Percentiles rank a stretch among this genome's conserved stretches.
Evolutionary conservation across 2,888 invertebrate species (phyloP).

Genomic region (Trissolcus brochymenae): DNA sequence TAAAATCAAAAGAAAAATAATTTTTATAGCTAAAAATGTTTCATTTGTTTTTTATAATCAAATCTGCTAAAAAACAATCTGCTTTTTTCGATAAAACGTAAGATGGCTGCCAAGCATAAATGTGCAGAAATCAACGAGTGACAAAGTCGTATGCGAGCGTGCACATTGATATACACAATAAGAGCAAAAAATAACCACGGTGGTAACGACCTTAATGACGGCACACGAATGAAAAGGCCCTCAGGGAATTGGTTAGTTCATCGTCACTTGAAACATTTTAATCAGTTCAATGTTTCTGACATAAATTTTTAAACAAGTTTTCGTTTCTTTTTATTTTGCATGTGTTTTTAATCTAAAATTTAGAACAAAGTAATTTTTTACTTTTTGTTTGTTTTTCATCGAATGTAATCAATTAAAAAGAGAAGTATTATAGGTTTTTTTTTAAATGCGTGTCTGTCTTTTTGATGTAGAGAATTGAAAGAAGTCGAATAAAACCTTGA

Average conservation of each 20-base stretch:
- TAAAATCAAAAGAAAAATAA: background rate
- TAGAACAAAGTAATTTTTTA: background rate
- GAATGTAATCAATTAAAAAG: too few species aligned
- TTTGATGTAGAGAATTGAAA: too few species aligned
- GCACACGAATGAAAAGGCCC: background rate
- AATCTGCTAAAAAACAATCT: conserved; percentile 17
- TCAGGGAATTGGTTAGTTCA: background rate
- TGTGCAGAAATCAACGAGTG: conserved; percentile 15
- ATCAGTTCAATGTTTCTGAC: background rate
- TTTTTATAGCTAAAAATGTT: background rate
- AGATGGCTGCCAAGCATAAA: conserved; percentile 5
- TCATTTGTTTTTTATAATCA: background rate
- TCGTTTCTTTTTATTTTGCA: background rate
- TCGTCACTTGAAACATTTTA: background rate
- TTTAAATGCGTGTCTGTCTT: too few species aligned
- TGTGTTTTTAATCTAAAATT: background rate
- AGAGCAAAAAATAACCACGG: conserved; percentile 26
- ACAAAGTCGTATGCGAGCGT: conserved; percentile 18
- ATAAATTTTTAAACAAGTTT: too few species aligned
- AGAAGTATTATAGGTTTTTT: too few species aligned
- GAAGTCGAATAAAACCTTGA: too few species aligned
- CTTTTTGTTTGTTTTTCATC: conserved; percentile 1
- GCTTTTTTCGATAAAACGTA: conserved; percentile 6
- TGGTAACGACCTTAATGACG: conserved; percentile 36
- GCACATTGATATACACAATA: conserved; percentile 22